A percentile compares a stretch with the other conserved stretches of the same genome.
phyloP scores from a whole-genome alignment of 2,797 vertebrate genomes.

The Sarcoramphus papa region DNA sequence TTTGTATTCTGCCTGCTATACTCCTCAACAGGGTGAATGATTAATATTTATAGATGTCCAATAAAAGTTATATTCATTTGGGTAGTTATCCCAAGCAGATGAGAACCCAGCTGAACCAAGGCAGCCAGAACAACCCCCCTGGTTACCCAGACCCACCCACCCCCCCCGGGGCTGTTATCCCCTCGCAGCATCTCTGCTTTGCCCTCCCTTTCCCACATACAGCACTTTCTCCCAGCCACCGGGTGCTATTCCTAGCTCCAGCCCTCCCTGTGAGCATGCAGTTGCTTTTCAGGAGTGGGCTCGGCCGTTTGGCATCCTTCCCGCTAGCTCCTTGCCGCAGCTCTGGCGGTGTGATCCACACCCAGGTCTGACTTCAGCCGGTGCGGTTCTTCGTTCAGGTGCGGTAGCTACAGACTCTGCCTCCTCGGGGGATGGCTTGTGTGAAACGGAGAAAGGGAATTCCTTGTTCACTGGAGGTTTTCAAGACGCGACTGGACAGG shows the following conservation, averaged over 20 bases:
- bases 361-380: fast-evolving
- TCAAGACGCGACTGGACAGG: not conserved
- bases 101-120: not conserved
- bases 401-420: not conserved
- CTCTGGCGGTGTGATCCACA: not conserved
- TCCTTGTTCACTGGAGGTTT: not conserved
- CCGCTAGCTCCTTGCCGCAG: fast-evolving
- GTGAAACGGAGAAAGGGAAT: not conserved
- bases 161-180: not conserved
- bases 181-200: not conserved
- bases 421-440: not conserved
- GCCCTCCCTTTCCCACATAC: not conserved
- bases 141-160: too few relatives aligned
- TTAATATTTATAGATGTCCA: not conserved
- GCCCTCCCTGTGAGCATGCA: not conserved
- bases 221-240: not conserved
- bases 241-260: not conserved
- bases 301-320: not conserved
- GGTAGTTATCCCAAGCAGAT: not conserved
- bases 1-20: not conserved
- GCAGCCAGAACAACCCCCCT: not conserved
- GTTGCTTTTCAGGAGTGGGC: not conserved
- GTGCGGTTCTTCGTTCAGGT: fast-evolving
- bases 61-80: not conserved
- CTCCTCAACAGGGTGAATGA: not conserved